phyloP scores from a whole-genome alignment of 92 coral and sea anemone species.

The Ricordea florida region DNA sequence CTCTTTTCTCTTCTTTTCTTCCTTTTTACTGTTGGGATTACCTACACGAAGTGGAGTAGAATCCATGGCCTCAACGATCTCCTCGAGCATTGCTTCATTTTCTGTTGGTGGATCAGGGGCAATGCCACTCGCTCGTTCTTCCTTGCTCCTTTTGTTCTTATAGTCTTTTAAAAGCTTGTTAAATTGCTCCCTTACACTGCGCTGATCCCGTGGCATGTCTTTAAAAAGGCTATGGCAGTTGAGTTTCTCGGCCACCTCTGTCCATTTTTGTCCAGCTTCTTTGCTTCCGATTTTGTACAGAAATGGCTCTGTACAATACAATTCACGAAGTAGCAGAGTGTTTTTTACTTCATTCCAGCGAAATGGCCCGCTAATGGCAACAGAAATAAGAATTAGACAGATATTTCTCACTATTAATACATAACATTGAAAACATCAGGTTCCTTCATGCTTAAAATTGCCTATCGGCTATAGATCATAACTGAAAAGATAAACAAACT shows the following conservation, averaged over 20 bases:
- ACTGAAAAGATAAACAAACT: neutral
- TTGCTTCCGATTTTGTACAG: constrained; percentile 68
- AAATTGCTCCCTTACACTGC: constrained; percentile 71
- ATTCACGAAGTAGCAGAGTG: constrained; percentile 52
- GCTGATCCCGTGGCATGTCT: constrained; percentile 62
- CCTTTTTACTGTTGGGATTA: constrained; percentile 29
- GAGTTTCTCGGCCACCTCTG: constrained; percentile 49
- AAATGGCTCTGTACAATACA: constrained; percentile 50
- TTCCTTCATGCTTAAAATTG: neutral
- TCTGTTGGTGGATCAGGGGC: constrained; percentile 70
- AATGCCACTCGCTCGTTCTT: constrained; percentile 62
- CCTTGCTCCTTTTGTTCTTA: constrained; percentile 52
- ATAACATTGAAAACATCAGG: neutral
- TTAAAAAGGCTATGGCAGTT: constrained; percentile 43
- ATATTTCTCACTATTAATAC: neutral
- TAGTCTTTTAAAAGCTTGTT: constrained; percentile 67
- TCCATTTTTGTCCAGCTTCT: constrained; percentile 71
- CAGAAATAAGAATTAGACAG: neutral
- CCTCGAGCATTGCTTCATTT: constrained; percentile 53
- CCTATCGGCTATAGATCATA: neutral
- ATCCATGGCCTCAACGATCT: constrained; percentile 57
- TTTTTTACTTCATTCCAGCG: constrained; percentile 58
- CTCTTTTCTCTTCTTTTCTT: constrained; percentile 69
- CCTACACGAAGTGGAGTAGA: constrained; percentile 53
- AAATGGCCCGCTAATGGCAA: constrained; percentile 54